Evolutionary conservation across 1,140 invertebrate genomes (phyloP).

Genomic region (Condylostylus longicornis): DNA sequence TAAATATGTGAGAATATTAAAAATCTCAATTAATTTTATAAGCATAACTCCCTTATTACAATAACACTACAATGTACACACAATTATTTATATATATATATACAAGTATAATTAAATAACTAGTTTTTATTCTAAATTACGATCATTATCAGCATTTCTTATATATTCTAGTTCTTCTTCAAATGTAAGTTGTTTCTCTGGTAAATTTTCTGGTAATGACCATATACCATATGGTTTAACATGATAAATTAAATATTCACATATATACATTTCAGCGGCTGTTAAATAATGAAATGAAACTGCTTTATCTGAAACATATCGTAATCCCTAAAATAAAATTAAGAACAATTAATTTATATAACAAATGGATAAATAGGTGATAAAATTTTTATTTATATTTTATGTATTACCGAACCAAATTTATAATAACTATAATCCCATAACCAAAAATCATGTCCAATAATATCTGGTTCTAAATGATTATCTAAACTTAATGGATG

Average conservation of each 20-base stretch:
- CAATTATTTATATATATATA: too few species aligned
- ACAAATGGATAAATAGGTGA: neutral
- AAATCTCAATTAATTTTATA: too few species aligned
- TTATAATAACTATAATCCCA: slow-evolving; percentile 4
- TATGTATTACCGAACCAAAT: slow-evolving; percentile 40
- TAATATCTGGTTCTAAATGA: slow-evolving; percentile 53
- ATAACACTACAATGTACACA: too few species aligned
- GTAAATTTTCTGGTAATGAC: too few species aligned
- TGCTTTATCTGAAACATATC: slow-evolving; percentile 74
- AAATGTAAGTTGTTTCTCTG: too few species aligned
- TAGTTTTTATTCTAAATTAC: too few species aligned
- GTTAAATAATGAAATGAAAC: slow-evolving; percentile 80
- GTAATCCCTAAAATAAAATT: slow-evolving; percentile 47
- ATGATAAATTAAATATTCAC: slow-evolving; percentile 80
- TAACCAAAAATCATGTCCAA: slow-evolving; percentile 16
- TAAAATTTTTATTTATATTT: slow-evolving; percentile 42
- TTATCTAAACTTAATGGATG: slow-evolving; percentile 53
- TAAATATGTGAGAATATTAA: too few species aligned
- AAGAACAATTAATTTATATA: neutral
- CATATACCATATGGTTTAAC: slow-evolving; percentile 65
- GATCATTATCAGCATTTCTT: too few species aligned
- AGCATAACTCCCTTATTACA: too few species aligned
- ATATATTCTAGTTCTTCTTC: too few species aligned
- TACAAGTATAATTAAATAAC: too few species aligned
- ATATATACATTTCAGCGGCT: slow-evolving; percentile 69